Conservation (phyloP, 1,140 invertebrate genomes). For the Mya arenaria region DNA sequence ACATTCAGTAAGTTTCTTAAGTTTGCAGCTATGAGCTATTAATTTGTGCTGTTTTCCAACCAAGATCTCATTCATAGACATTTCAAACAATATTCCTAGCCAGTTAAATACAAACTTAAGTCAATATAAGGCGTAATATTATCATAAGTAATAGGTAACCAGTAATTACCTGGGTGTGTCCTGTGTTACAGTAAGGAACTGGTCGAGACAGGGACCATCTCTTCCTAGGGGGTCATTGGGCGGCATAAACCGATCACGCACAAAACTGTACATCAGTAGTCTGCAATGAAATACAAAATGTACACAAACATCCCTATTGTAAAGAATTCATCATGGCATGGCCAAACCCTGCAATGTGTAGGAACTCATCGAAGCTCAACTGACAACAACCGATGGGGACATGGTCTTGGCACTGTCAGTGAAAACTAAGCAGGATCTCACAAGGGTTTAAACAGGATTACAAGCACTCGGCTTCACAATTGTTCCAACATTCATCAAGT, state of each 20-base stretch:
- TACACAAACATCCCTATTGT: neutral
- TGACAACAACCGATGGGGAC: neutral
- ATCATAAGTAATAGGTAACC: neutral
- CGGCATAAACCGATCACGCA: conserved; percentile 90
- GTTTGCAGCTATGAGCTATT: neutral
- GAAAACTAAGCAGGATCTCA: neutral
- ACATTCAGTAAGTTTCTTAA: neutral
- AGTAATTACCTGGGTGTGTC: neutral
- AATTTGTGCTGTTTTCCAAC: neutral
- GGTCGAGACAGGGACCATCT: conserved; percentile 93
- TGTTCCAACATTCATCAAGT: too few relatives aligned
- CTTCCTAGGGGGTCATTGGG: conserved; percentile 97
- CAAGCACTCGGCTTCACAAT: too few relatives aligned
- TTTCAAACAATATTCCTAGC: neutral
- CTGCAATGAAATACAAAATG: conserved; percentile 60
- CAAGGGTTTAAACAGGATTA: neutral
- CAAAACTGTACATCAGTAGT: conserved; percentile 78
- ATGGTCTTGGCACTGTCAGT: neutral
- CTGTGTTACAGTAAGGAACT: conserved; percentile 87
- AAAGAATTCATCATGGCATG: neutral
- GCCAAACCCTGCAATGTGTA: neutral
- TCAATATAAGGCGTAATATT: neutral
- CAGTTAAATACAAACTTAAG: too few relatives aligned
- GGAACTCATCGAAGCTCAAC: neutral
- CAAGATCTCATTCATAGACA: neutral